A percentile compares a stretch with the other conserved stretches of the same genome.
Conservation (phyloP, 1,140 invertebrate species). For the Melitaea cinxia region DNA sequence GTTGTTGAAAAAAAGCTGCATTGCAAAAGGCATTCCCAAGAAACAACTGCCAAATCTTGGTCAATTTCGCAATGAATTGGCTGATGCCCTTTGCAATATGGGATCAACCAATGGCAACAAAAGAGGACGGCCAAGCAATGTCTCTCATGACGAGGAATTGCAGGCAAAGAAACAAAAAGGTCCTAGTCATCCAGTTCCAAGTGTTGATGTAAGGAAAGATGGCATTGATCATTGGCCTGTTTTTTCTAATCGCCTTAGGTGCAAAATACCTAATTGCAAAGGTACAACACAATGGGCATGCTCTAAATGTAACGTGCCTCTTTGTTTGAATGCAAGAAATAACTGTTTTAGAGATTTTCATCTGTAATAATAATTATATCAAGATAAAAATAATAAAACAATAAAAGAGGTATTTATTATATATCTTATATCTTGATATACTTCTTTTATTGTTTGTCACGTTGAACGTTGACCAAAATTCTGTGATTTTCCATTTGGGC, state of each 20-base stretch:
- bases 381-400: too few relatives aligned
- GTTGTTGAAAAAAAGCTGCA: constrained; percentile 41
- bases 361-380: too few relatives aligned
- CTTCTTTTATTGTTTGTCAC: too few relatives aligned
- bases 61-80: neutral
- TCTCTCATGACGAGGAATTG: neutral
- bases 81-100: neutral
- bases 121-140: neutral
- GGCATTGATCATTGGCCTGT: neutral
- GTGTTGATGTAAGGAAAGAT: neutral
- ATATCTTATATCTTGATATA: too few relatives aligned
- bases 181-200: neutral
- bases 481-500: too few relatives aligned
- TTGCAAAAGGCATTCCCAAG: neutral
- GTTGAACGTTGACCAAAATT: too few relatives aligned
- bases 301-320: neutral
- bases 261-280: neutral
- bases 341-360: neutral
- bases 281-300: neutral
- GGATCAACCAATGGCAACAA: too few relatives aligned
- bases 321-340: neutral
- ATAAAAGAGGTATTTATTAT: too few relatives aligned
- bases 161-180: neutral
- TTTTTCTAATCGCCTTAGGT: neutral
- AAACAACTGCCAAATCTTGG: neutral